Evolutionary conservation across 2,797 vertebrate genomes (phyloP), one percentile per base, ranked within the genome.

Genomic region (Manis crassicaudata): DNA sequence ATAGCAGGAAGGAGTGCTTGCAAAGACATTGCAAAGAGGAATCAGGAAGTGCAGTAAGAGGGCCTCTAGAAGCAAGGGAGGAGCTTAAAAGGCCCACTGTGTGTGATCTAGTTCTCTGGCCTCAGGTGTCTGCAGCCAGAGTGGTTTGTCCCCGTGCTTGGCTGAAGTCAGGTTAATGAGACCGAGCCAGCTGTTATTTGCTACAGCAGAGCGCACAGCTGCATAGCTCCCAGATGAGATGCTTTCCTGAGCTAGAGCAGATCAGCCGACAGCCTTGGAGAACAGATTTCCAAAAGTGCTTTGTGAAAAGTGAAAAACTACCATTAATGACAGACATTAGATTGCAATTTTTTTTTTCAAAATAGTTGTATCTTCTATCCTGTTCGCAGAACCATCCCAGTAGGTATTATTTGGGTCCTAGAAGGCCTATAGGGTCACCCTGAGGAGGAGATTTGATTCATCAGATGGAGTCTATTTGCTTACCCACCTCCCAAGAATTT

Each of bases 111-210:
- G 50, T 6, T n/a, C 54, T 20, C 50, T 4, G 77, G 54, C n/a
- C 35, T 18, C 43, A 1, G 75, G 70, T 23, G 58, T 83, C 83
- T 29, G 40, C 32, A 25, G 46, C 70, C 32, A 14, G 25, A 20
- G 37, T 6, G 25, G 40, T 35, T 20, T 10, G 5, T 40, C 35
- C 40, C 13, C 0, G 0, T 0, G 5, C n/a, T 9, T 5, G 40
- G 60, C 80, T 40, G 6, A 13, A 58, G 40, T 21, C 8, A 10
- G 52, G 56, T 21, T 7, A 32, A 9, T 21, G 73, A 72, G 50
- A 29, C 60, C 0, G 0, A 67, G 73, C 56, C 11, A 7, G 56
- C 54, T 52, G 52, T 10, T 46, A 2, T 18, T 25, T 4, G 3
- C 84, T 18, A 8, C 40, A 23, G 65, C 4, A 3, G 50, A 50